Conservation (phyloP, 64 coral and sea anemone genomes). For the Stichodactyla mertensii region DNA sequence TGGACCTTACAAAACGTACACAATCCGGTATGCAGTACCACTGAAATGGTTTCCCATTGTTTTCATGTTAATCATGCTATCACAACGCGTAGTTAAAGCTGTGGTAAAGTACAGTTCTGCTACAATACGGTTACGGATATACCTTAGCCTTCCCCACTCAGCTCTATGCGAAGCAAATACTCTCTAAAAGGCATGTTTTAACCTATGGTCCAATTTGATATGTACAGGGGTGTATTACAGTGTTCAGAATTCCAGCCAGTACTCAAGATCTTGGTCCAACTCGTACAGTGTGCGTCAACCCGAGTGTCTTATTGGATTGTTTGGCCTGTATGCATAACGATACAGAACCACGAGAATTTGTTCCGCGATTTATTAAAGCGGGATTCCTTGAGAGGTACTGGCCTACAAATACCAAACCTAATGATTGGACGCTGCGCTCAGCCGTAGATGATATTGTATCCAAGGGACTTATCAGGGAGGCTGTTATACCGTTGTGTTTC, state of each 20-base stretch:
- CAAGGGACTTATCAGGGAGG: conserved; percentile 89
- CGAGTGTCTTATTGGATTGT: conserved; percentile 61
- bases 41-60: too few species aligned
- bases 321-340: conserved; percentile 76
- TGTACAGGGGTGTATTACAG: conserved; percentile 65
- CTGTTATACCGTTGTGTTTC: conserved; percentile 84
- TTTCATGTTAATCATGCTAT: too few species aligned
- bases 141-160: too few species aligned
- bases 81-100: too few species aligned
- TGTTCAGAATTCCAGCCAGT: conserved; percentile 46
- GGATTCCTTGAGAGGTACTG: conserved; percentile 71
- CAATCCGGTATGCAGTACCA: too few species aligned
- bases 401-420: conserved; percentile 85
- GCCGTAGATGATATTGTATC: conserved; percentile 91
- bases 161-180: too few species aligned
- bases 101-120: too few species aligned
- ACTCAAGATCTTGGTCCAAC: conserved; percentile 34
- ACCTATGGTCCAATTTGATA: background rate
- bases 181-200: background rate
- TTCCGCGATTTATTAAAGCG: conserved; percentile 80
- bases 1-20: too few species aligned
- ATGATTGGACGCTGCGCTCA: conserved; percentile 92
- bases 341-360: conserved; percentile 76
- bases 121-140: too few species aligned
- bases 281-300: conserved; percentile 58